Evolutionary conservation across 2,113 vertebrate species (phyloP).

Genomic region (Strix aluco): DNA sequence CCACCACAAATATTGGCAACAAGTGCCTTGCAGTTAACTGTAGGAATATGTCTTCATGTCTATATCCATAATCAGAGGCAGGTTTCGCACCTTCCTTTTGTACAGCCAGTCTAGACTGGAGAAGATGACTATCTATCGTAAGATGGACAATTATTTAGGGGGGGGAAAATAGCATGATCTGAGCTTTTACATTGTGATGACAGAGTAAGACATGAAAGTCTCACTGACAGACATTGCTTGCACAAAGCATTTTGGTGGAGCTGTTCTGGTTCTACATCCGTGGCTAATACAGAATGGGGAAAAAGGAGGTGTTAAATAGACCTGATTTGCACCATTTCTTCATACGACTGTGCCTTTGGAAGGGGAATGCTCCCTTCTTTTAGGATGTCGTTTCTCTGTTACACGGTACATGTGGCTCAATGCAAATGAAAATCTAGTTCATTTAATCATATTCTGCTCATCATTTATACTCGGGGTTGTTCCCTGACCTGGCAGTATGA

Average conservation of each 20-base stretch:
- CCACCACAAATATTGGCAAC: neutral
- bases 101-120: neutral
- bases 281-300: neutral
- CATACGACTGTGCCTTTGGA: neutral
- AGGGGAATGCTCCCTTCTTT: neutral
- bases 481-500: neutral
- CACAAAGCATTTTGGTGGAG: neutral
- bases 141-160: neutral
- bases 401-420: neutral
- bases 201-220: neutral
- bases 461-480: neutral
- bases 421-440: neutral
- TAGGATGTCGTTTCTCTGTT: neutral
- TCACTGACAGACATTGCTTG: neutral
- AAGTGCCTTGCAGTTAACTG: neutral
- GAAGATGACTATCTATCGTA: neutral
- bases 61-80: neutral
- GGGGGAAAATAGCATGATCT: accelerated
- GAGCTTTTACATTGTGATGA: neutral
- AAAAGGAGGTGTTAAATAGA: neutral
- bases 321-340: neutral
- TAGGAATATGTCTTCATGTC: neutral
- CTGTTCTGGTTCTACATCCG: accelerated
- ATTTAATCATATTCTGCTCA: neutral
- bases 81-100: neutral